These are phyloP conservation scores for Oncorhynchus masou DNA, from an alignment of 2,113 vertebrate species.

Conservation along the genomic window DNA sequence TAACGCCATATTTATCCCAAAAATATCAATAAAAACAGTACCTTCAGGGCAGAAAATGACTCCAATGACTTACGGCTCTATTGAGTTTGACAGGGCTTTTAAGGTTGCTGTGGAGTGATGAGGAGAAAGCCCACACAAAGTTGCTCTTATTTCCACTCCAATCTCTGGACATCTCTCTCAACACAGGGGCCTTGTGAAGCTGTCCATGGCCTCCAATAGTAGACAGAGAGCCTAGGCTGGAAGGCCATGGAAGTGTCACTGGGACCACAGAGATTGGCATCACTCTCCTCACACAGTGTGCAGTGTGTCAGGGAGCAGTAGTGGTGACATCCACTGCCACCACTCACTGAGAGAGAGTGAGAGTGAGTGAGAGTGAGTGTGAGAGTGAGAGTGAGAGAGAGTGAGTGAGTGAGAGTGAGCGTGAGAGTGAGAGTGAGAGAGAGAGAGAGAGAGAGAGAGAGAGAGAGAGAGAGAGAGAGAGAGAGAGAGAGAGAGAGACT, in stretches of 20 bases:
- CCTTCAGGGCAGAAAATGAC: background rate
- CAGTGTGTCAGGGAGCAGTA: background rate
- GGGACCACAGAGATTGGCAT: background rate
- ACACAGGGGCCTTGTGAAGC: background rate
- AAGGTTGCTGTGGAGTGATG: slow-evolving; percentile 3
- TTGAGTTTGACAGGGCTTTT: slow-evolving; percentile 8
- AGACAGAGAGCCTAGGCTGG: background rate
- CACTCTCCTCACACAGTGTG: background rate
- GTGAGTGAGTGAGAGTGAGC: too few species aligned
- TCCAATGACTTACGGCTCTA: background rate
- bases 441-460: background rate
- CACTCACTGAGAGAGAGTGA: background rate
- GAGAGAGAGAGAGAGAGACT: too few species aligned
- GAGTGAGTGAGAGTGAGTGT: too few species aligned
- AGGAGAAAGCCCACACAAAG: background rate
- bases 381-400: too few species aligned
- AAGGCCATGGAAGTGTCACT: background rate
- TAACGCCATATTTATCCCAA: background rate
- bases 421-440: background rate
- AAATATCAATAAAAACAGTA: background rate
- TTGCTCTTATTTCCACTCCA: too few species aligned
- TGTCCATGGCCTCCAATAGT: background rate
- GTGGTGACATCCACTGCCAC: background rate
- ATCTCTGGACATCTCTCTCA: background rate
- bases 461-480: too few species aligned